These are phyloP conservation scores for Percopsis omiscomaycus DNA, from an alignment of 2,797 vertebrate species.

Conservation along the genomic window DNA sequence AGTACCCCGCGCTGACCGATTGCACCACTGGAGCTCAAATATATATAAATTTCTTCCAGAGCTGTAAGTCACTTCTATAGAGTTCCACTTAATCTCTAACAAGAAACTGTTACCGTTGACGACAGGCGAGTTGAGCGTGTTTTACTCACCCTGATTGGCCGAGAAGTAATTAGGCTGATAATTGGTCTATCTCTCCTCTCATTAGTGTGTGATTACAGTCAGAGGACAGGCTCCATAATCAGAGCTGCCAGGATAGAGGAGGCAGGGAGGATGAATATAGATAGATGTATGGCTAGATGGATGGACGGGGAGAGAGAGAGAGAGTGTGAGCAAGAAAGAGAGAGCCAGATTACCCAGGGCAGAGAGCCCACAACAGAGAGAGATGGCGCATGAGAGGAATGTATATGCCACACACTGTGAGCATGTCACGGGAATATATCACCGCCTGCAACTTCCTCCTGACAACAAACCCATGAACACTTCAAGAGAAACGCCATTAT, in stretches of 20 bases:
- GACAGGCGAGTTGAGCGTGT: constrained; percentile 7
- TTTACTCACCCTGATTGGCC: constrained; percentile 21
- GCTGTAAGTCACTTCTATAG: background rate
- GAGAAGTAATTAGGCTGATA: constrained; percentile 7
- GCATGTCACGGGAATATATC: too few relatives aligned
- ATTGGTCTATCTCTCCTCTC: constrained; percentile 32
- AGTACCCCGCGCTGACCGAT: too few relatives aligned
- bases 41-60: background rate
- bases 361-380: background rate
- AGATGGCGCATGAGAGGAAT: too few relatives aligned
- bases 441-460: too few relatives aligned
- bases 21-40: too few relatives aligned
- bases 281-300: background rate
- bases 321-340: background rate
- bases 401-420: too few relatives aligned
- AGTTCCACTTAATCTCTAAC: constrained; percentile 6
- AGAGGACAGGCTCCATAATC: background rate
- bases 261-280: background rate
- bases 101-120: background rate
- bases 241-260: background rate
- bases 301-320: background rate
- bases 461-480: too few relatives aligned
- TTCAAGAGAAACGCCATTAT: too few relatives aligned
- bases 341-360: too few relatives aligned
- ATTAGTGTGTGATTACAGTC: constrained; percentile 12